Base-by-base conservation (phyloP, 1,140 invertebrate species). In the Drosophila athabasca region DNA sequence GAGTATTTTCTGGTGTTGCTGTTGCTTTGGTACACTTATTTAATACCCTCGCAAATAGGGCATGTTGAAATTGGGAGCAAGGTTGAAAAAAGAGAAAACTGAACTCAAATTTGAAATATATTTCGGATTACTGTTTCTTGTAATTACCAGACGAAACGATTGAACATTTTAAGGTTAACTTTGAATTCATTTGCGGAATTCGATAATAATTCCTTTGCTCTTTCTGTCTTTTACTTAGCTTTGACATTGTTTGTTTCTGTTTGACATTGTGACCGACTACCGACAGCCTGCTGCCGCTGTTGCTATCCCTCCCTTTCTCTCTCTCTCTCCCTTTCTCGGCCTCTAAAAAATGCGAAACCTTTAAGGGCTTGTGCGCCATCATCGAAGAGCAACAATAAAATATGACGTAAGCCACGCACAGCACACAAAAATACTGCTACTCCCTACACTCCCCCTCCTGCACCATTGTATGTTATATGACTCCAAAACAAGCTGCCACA, bases 251-350 rank as follows among this genome's bases (percentile, higher is more conserved):
- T 17, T 60, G 62, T 75, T 76, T n/a, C 81, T 75, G 73, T 70
- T 87, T 85, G 81, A 85, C 81, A 85, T 87, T 85, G 77, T 78
- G 74, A 85, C 77, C 82, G 76, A 68, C 66, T 69, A n/a, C n/a
- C n/a, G n/a, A n/a, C n/a, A n/a, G 29, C 29, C 6, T 29, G 29
- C 7, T 7, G 7, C 29, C 8, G 66, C 58, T 51, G 44, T 49
- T 59, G 39, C 51, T 68, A 31, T 26, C 17, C 49, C n/a, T 46
- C 51, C 58, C 11, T 43, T 22, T 62, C 11, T 46, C 17, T 44
- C 29, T 57, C 2, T 6, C 19, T 19, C 61, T 17, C 48, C 51
- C 41, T 22, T n/a, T 15, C 24, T 41, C 9, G 31, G 35, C 3
- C 35, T 13, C 35, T 39, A 39, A 39, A 39, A 39, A 39, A 13